These are phyloP conservation scores for Eupithecia insigniata DNA, from an alignment of 2,888 invertebrate genomes.

Conservation along the genomic window DNA sequence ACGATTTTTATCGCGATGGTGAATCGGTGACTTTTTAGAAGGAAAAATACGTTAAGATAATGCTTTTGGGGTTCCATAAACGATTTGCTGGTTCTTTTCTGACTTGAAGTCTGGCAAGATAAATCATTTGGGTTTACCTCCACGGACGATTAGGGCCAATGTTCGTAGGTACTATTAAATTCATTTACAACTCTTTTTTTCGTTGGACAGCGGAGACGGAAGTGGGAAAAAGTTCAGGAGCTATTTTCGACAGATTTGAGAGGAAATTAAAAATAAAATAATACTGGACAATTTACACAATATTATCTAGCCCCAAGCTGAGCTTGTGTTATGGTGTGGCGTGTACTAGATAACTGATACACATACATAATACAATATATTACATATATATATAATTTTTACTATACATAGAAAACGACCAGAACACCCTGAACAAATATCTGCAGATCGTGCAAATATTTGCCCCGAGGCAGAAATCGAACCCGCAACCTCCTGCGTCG, in stretches of 20 bases:
- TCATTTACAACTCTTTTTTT: neutral
- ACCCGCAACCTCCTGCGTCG: too few species aligned
- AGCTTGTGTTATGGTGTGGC: too few species aligned
- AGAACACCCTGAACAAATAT: too few species aligned
- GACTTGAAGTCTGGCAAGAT: neutral
- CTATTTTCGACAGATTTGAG: neutral
- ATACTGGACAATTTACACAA: too few species aligned
- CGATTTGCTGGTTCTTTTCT: constrained; percentile 2
- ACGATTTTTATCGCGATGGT: constrained; percentile 42
- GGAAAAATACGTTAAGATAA: constrained; percentile 46
- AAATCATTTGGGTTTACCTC: neutral
- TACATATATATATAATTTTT: too few species aligned
- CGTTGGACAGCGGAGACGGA: neutral
- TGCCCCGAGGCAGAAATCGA: too few species aligned
- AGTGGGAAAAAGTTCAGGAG: neutral
- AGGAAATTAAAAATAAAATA: too few species aligned
- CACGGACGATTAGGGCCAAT: neutral
- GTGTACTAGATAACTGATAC: too few species aligned
- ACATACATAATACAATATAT: too few species aligned
- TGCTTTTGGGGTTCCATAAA: constrained; percentile 26
- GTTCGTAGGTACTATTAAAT: neutral
- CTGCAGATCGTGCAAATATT: too few species aligned
- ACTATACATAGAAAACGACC: too few species aligned
- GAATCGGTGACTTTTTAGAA: constrained; percentile 42
- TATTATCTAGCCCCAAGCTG: too few species aligned